Base-by-base conservation (phyloP, 1,140 invertebrate species). In the Sycophaga agraensis region DNA sequence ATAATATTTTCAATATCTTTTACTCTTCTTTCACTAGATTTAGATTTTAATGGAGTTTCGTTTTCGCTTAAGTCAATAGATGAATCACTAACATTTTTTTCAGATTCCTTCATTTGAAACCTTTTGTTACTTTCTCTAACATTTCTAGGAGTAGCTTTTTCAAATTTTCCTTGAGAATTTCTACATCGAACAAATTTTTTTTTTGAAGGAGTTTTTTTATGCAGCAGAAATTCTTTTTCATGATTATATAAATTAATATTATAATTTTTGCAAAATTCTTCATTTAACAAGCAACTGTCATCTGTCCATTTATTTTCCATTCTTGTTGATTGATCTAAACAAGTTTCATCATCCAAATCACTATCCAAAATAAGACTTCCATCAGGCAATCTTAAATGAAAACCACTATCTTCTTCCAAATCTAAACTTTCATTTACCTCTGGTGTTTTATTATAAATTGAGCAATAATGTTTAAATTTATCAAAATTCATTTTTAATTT, bases 351-450 rank as follows among this genome's bases (percentile, higher is more conserved):
- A 19, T 62, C 49, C 21, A 28, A 49, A 49, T 67, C 51, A 22
- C 64, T 46, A 1, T 12, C 8, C 17, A 53, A 34, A 49, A 77
- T 72, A 21, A 79, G 61, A 63, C 68, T 74, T 1, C 78, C 78
- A 66, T 73, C 57, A 3, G 59, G 31, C 6, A 59, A n/a, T 28
- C 67, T 68, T 40, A 73, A 51, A 42, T 69, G 46, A 50, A 79
- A 79, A 55, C 39, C 66, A 63, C 74, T 75, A 58, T 75, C 66
- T 22, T 70, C 54, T 8, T 59, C 48, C 12, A 55, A 60, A 45
- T 21, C 14, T 21, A 45, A 34, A 34, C 12, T 8, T 28, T 12
- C n/a, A 7, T 24, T 58, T 6, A 46, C 17, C 14, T 55, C 22
- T 31, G 14, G 8, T 35, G 35, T 34, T 26, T 56, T 40, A n/a